A percentile compares a stretch with the other conserved stretches of the same genome.
phyloP scores from a whole-genome alignment of 2,888 invertebrate species.

The Platycheirus rosarum region DNA sequence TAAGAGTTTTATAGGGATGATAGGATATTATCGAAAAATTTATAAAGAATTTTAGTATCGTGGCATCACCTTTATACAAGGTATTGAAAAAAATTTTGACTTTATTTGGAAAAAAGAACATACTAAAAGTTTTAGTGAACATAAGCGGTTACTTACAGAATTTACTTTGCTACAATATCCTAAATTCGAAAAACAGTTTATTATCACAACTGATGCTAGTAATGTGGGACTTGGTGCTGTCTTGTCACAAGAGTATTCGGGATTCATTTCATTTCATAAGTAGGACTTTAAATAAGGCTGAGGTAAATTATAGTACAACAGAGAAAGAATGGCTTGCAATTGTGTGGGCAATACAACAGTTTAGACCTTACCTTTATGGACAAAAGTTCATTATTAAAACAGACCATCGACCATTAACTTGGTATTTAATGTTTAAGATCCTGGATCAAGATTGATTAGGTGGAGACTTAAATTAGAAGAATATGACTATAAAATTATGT shows the following conservation, averaged over 20 bases:
- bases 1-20: constrained; percentile 40
- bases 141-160: constrained; percentile 44
- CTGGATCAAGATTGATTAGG: constrained; percentile 11
- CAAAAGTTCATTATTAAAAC: constrained; percentile 20
- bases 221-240: constrained; percentile 9
- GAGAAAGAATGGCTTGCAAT: constrained; percentile 22
- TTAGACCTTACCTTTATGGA: constrained; percentile 27
- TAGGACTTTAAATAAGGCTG: constrained; percentile 37
- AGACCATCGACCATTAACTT: constrained; percentile 1
- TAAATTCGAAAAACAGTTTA: constrained; percentile 18
- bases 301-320: constrained; percentile 26
- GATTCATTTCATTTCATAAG: constrained; percentile 33
- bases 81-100: neutral
- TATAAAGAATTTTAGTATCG: constrained; percentile 39
- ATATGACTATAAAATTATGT: neutral
- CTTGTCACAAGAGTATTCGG: constrained; percentile 1
- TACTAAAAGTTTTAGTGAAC: constrained; percentile 28
- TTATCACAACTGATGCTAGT: constrained; percentile 40
- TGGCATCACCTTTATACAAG: constrained; percentile 54
- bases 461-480: constrained; percentile 19
- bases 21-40: constrained; percentile 37
- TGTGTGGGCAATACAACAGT: constrained; percentile 22
- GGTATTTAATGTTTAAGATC: constrained; percentile 23
- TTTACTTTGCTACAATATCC: constrained; percentile 25
- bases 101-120: constrained; percentile 36